phyloP scores from a whole-genome alignment of 2,797 vertebrate genomes.

The Hephaestus fuliginosus region DNA sequence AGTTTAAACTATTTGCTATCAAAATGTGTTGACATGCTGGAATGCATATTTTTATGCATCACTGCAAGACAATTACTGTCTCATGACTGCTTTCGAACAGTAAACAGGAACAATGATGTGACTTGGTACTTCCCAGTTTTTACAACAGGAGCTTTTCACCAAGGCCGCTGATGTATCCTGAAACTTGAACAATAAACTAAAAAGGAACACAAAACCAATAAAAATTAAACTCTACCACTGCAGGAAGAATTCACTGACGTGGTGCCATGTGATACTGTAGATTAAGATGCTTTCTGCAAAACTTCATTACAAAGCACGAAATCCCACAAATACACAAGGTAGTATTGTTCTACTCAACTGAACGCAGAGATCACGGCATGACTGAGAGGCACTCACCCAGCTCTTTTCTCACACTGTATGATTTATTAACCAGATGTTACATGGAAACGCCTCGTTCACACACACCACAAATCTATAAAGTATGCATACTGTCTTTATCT shows the following conservation, averaged over 20 bases:
- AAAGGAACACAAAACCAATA: background rate
- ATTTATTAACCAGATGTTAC: background rate
- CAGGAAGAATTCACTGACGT: background rate
- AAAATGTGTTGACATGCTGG: background rate
- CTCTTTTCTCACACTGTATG: background rate
- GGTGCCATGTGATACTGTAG: background rate
- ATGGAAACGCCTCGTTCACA: background rate
- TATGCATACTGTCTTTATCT: too few species aligned
- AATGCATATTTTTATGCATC: background rate
- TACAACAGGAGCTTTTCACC: background rate
- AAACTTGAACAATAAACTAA: constrained; percentile 7
- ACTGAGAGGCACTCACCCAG: background rate
- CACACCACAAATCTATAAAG: background rate
- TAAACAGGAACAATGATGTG: constrained; percentile 3
- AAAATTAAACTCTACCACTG: background rate
- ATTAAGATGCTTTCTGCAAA: background rate
- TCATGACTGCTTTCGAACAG: background rate
- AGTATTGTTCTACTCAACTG: background rate
- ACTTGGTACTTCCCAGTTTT: background rate
- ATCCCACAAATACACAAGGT: constrained; percentile 1
- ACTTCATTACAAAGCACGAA: background rate
- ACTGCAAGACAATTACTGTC: background rate
- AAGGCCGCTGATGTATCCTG: background rate
- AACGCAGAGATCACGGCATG: background rate
- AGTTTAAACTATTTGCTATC: background rate